Percentiles rank a stretch among this genome's conserved stretches.
Conservation (phyloP, 2,113 vertebrate species). For the Asarcornis scutulata region DNA sequence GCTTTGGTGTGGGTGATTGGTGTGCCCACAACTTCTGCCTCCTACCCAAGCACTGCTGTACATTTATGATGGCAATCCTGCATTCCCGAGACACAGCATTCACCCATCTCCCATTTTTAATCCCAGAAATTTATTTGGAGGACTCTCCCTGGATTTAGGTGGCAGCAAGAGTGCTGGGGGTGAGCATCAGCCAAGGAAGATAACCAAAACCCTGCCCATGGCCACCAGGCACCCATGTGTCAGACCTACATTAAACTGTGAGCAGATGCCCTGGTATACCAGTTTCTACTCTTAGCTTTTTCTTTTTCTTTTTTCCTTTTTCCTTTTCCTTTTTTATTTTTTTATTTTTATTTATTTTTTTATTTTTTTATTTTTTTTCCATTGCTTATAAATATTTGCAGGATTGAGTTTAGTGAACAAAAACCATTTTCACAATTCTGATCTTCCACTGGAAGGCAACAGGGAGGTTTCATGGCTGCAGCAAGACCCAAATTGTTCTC, state of each 20-base stretch:
- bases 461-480: not conserved
- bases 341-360: no score
- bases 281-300: not conserved
- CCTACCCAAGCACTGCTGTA: not conserved
- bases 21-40: not conserved
- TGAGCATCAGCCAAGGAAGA: not conserved
- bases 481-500: not conserved
- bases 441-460: not conserved
- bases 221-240: fast-evolving
- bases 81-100: fast-evolving
- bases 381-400: not conserved
- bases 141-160: not conserved
- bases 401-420: not conserved
- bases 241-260: not conserved
- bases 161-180: not conserved
- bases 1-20: constrained; percentile 21
- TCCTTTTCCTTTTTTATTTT: not conserved
- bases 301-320: not conserved
- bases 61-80: not conserved
- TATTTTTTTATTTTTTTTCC: no score
- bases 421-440: not conserved
- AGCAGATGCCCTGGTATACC: not conserved
- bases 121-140: fast-evolving
- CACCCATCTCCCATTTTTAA: not conserved
- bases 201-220: fast-evolving